Conservation (phyloP, 1,140 invertebrate species). For the Temnothorax nylanderi region DNA sequence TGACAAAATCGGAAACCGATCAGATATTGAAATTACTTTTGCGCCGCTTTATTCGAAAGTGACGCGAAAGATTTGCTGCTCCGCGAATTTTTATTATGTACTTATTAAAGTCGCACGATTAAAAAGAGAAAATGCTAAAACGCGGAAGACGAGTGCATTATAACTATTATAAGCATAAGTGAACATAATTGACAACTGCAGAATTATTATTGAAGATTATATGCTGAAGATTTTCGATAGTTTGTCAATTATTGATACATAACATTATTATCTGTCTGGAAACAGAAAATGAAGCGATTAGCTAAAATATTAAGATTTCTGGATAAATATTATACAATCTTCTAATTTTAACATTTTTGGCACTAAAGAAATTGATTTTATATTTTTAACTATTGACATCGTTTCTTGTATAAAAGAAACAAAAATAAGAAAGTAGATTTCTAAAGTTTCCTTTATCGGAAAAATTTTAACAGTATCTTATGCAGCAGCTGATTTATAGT, state of each 20-base stretch:
- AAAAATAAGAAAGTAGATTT: not conserved
- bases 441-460: not conserved
- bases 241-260: not conserved
- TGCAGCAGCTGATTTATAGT: not conserved
- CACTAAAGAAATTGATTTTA: not conserved
- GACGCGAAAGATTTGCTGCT: not conserved
- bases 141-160: not conserved
- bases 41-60: not conserved
- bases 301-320: not conserved
- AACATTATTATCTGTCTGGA: not conserved
- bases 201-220: not conserved
- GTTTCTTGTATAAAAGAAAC: not conserved
- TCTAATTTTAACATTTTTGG: not conserved
- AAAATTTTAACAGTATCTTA: not conserved
- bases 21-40: slow-evolving; percentile 32
- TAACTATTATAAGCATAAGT: not conserved
- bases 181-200: not conserved
- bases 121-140: not conserved
- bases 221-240: not conserved
- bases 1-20: slow-evolving; percentile 42
- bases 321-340: not conserved
- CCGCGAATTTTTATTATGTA: not conserved
- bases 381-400: not conserved
- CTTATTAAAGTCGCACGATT: not conserved
- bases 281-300: not conserved